Percentiles rank a stretch among this genome's conserved stretches.
Evolutionary conservation across 2,113 vertebrate genomes (phyloP).

Genomic region (Hylia prasina): DNA sequence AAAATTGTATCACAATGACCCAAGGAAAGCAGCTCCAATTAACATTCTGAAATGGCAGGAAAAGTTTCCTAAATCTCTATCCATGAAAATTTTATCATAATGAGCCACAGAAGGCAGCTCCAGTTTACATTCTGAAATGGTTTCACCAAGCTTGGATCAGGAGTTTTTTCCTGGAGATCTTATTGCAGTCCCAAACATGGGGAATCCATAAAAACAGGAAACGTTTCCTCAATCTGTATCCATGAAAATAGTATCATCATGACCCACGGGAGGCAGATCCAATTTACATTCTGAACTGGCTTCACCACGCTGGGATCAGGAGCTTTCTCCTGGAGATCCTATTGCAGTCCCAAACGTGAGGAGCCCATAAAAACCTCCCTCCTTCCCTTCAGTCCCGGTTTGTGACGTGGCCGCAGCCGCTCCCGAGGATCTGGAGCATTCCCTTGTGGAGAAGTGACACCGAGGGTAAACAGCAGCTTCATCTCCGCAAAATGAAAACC

Average conservation of each 20-base stretch:
- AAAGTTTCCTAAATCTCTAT: not conserved
- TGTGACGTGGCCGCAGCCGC: not conserved
- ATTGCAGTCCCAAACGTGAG: rapidly evolving
- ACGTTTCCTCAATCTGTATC: too few relatives aligned
- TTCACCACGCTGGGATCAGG: not conserved
- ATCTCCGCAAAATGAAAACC: not conserved
- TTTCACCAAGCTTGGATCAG: too few relatives aligned
- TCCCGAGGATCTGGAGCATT: not conserved
- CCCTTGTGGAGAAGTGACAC: not conserved
- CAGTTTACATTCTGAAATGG: not conserved
- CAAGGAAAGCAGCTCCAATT: not conserved
- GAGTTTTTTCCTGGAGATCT: not conserved
- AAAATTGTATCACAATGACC: not conserved
- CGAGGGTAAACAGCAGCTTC: not conserved
- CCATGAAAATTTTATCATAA: not conserved
- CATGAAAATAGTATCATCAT: too few relatives aligned
- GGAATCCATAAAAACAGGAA: too few relatives aligned
- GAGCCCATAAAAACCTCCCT: not conserved
- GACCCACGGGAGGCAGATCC: too few relatives aligned
- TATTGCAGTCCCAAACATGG: not conserved
- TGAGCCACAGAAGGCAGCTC: not conserved
- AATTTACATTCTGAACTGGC: too few relatives aligned
- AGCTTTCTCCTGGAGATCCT: not conserved
- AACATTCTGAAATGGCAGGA: not conserved
- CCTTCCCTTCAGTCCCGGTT: not conserved